Evolutionary conservation across 2,797 vertebrate species (phyloP), one percentile per base, ranked within the genome.

Genomic region (Coilia nasus): DNA sequence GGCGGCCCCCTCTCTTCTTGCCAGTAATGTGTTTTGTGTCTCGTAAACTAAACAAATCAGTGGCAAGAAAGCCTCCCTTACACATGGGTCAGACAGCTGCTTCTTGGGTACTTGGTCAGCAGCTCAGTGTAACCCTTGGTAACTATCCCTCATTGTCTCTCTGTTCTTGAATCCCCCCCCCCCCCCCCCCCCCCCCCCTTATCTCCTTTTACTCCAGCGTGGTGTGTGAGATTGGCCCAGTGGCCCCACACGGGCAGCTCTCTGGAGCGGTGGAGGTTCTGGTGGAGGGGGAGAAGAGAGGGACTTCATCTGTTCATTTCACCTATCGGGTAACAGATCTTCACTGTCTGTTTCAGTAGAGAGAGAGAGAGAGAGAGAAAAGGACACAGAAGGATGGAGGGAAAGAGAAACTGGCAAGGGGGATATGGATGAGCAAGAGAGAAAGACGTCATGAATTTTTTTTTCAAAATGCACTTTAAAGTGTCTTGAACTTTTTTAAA

Each of bases 241-340:
- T 94, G 54, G 75, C 35, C n/a, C 84, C 44, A 0, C 0, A 2
- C 7, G 87, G 0, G 0, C 0, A 0, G 3, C 23, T 31, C 35
- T 83, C 85, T 85, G 91, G 91, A 87, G 0, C 92, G 88, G 94
- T 99, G 62, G 90, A 95, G 86, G 97, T 99, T 89, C 91, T 95
- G 67, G 92, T 99, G 90, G 96, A 91, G 0, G 96, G 93, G 0
- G 93, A 94, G 35, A 98, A 97, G 89, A 92, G 44, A 10, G 97
- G 98, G 87, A 94, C 28, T 9, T 99, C 97, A 87, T 92, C 25
- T 41, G 84, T 88, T 62, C 83, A 0, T 89, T 98, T 93, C 91
- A 97, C 95, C 28, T 99, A 97, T 92, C 97, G 97, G 95, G 98
- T 98, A 92, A 44, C 59, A 59, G 54, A 23, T 56, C 59, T 71